Evolutionary conservation across 2,797 vertebrate species (phyloP), one percentile per base, ranked within the genome.

Genomic region (Graptemys geographica): DNA sequence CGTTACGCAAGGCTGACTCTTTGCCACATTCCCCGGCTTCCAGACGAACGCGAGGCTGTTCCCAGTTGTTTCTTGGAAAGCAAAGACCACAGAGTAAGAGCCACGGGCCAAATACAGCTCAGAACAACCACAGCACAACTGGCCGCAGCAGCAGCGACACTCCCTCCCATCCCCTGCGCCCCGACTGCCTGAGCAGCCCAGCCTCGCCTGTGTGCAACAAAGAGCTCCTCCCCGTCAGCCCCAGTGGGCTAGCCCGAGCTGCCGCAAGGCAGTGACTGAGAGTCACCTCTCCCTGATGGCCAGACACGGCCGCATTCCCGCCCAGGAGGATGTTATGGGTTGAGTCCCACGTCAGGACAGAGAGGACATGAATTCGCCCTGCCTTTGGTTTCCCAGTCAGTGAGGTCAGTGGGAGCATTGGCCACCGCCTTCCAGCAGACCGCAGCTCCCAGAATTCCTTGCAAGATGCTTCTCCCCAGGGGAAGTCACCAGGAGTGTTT

Each of bases 41-140:
- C 92, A 96, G 83, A 85, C n/a, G 15, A 88, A 85, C 90, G 89
- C 86, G 2, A 88, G 80, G 72, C 84, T 3, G n/a, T 90, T 97
- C 81, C 84, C 89, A 87, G 90, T 93, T 96, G 93, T 92, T 95
- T 94, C 84, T 95, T 95, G 95, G 94, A 94, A 94, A 90, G 86
- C 91, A 88, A 62, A 76, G 84, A 18, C 87, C 0, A 0, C 4
- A 83, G 89, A 84, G 37, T 6, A 69, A 28, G 52, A 94, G 81
- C 81, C 81, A 78, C 6, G 2, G 81, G 92, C 59, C 87, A 92
- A 79, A 84, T 33, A 49, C 33, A 62, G 83, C 33, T 93, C 21
- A 47, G 90, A 92, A 84, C 86, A 96, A 79, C 19, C 49, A 4
- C 82, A 49, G 37, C 0, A 1, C 62, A 52, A 19, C 76, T 9